Evolutionary conservation across 2,113 vertebrate genomes (phyloP), one percentile per base, ranked within the genome.

Genomic region (Cyprinus carpio): DNA sequence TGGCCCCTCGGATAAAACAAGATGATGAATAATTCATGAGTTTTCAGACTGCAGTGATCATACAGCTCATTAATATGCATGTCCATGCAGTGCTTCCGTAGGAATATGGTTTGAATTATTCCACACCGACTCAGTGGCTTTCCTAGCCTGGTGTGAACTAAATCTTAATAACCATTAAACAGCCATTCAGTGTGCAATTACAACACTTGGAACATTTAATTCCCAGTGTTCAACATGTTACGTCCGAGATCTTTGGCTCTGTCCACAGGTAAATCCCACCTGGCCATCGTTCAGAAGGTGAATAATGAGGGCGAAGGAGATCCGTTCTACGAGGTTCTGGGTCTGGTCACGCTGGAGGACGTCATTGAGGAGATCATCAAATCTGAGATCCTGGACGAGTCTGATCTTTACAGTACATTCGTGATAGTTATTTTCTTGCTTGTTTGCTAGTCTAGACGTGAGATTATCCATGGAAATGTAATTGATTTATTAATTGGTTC

Each of bases 321-420:
- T 84, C 97, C 97, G 0, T 99, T 99, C 94, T 99, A 98, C 0
- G 97, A 99, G 90, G 97, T 98, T 81, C 92, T 99, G 93, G 97
- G 97, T 29, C 88, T 99, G 92, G 97, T 98, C 87, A 98, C 97
- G 0, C 88, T 99, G 82, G 97, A 98, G 90, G 97, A 98, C 0
- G 97, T 99, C 89, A 97, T 98, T 2, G 97, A 98, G 91, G 97
- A 98, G 92, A 98, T 98, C 90, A 97, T 98, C 92, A 97, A 97
- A 75, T 98, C 96, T 0, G 97, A 98, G 94, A 97, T 98, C 92
- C 92, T 98, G 90, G 97, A 97, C 0, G 97, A 98, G 58, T 97
- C 97, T 0, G 97, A 99, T 75, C 94, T 94, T 13, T 97, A 95
- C 92, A 97, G 97, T 97, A 94, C 95, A 94, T 94, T 81, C 9